phyloP scores from a whole-genome alignment of 2,113 vertebrate species.

The Misgurnus mizolepis region DNA sequence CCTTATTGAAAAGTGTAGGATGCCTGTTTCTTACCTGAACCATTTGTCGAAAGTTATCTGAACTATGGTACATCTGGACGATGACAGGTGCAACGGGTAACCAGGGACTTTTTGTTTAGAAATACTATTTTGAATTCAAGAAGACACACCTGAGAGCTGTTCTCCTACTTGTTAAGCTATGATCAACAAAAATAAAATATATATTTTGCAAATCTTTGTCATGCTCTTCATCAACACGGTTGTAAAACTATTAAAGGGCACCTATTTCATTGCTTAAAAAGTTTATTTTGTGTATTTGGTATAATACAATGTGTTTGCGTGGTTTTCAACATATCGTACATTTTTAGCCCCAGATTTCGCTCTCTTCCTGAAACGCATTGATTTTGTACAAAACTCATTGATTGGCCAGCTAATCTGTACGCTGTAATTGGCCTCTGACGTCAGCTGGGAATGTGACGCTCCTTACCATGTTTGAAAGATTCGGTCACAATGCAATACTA shows the following conservation, averaged over 20 bases:
- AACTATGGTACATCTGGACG: slow-evolving; percentile 50
- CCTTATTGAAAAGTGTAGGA: slow-evolving; percentile 48
- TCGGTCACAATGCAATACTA: no score
- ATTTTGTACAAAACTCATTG: no score
- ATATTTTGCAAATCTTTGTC: slow-evolving; percentile 55
- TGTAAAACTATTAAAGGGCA: not conserved
- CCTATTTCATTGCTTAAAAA: no score
- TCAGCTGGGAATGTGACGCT: no score
- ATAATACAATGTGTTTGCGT: not conserved
- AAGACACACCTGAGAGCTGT: slow-evolving; percentile 37
- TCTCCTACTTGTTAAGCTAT: slow-evolving; percentile 51
- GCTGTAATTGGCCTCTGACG: no score
- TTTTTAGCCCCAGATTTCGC: no score
- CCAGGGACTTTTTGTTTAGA: slow-evolving; percentile 44
- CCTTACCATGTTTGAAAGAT: no score
- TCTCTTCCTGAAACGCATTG: no score
- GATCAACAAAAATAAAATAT: slow-evolving; percentile 55
- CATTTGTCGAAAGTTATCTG: slow-evolving; percentile 31
- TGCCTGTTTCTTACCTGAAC: slow-evolving; percentile 46
- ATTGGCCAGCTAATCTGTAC: no score
- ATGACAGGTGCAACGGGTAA: slow-evolving; percentile 42
- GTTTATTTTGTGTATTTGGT: no score
- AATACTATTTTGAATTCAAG: slow-evolving; percentile 49
- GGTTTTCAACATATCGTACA: no score
- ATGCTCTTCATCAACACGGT: not conserved